Evolutionary conservation across 1,140 invertebrate genomes (phyloP).

Genomic region (Phymorhynchus buccinoides): DNA sequence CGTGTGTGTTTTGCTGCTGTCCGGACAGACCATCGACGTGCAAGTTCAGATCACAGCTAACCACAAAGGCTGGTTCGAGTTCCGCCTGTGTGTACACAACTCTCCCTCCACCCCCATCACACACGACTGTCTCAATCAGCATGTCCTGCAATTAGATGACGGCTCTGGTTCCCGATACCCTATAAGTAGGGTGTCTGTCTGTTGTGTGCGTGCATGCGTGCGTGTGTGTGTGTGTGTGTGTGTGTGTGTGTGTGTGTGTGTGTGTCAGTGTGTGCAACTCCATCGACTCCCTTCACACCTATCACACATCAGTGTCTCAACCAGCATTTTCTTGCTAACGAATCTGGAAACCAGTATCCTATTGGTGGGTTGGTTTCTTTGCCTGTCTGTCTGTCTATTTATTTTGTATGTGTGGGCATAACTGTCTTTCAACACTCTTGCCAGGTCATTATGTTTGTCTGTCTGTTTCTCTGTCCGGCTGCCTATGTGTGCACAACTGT

Average conservation of each 20-base stretch:
- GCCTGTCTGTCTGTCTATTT: neutral
- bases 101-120: conserved; percentile 73
- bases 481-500: neutral
- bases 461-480: neutral
- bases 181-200: conserved; percentile 20
- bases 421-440: no score
- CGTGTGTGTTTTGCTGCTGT: neutral
- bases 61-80: conserved; percentile 64
- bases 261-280: no score
- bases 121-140: conserved; percentile 56
- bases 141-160: conserved; percentile 37
- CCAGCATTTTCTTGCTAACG: conserved; percentile 36
- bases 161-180: conserved; percentile 42
- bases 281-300: conserved; percentile 71
- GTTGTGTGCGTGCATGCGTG: no score
- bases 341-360: conserved; percentile 39
- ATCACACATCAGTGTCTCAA: conserved; percentile 60
- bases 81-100: conserved; percentile 72
- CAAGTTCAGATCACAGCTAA: conserved; percentile 59
- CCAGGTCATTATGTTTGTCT: neutral
- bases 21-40: conserved; percentile 34
- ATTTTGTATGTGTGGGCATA: no score
- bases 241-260: no score
- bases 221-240: no score
- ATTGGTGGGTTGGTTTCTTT: conserved; percentile 32